Evolutionary conservation across 2,888 invertebrate species (phyloP).

Genomic region (Callyntrura guangdongensis): DNA sequence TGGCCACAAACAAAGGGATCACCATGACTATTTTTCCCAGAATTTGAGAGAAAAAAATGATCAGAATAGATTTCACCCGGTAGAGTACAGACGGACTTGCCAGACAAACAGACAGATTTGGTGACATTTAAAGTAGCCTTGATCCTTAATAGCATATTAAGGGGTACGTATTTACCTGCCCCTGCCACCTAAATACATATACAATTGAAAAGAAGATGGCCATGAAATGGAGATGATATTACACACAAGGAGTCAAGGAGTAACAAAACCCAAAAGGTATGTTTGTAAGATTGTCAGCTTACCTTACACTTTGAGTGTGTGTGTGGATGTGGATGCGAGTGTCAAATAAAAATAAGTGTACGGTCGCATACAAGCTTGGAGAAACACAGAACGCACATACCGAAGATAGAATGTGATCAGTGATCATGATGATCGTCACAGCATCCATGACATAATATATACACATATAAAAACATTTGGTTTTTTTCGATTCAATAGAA

Average conservation of each 20-base stretch:
- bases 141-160: background rate
- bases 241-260: background rate
- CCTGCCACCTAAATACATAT: background rate
- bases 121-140: background rate
- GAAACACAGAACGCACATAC: conserved; percentile 8
- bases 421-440: background rate
- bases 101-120: too few relatives aligned
- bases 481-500: background rate
- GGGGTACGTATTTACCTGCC: background rate
- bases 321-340: background rate
- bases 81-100: background rate
- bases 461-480: background rate
- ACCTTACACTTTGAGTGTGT: conserved; percentile 1
- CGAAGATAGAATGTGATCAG: conserved; percentile 29
- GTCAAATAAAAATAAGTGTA: conserved; percentile 34
- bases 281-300: conserved; percentile 39
- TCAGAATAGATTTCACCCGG: too few relatives aligned
- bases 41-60: too few relatives aligned
- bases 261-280: conserved; percentile 52
- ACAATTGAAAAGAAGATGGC: conserved; percentile 56
- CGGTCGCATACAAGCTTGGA: background rate
- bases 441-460: background rate
- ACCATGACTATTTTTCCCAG: too few relatives aligned
- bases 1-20: too few relatives aligned
- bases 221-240: conserved; percentile 61